Percentiles rank a stretch among this genome's conserved stretches.
Evolutionary conservation across 2,113 vertebrate species (phyloP).

Genomic region (Prunella fulvescens): DNA sequence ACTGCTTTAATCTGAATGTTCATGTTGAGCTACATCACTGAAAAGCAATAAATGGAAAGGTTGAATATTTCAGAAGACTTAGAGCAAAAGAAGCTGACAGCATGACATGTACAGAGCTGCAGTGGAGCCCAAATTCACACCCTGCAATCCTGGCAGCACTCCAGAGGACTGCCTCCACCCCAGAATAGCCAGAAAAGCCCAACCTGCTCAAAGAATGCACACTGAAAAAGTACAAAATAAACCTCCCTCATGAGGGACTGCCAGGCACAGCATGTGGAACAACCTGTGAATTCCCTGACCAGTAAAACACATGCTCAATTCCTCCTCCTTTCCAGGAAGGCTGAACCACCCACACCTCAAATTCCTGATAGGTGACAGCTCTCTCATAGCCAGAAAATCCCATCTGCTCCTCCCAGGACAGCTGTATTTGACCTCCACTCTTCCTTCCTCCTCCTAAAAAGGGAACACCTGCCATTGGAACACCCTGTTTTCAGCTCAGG

Average conservation of each 20-base stretch:
- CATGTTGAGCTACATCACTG: neutral
- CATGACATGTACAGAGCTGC: rapidly evolving
- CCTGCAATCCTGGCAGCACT: neutral
- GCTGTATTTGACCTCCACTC: neutral
- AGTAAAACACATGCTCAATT: neutral
- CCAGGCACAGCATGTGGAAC: neutral
- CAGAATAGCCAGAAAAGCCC: neutral
- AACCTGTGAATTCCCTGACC: neutral
- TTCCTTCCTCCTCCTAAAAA: neutral
- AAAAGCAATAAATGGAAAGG: neutral
- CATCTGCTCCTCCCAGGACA: neutral
- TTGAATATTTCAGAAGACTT: neutral
- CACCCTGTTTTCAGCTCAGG: neutral
- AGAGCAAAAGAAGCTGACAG: neutral
- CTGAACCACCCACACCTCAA: neutral
- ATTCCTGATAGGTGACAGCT: neutral
- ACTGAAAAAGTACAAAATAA: neutral
- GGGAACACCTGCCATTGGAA: neutral
- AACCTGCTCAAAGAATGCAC: constrained; percentile 4
- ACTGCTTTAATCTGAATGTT: neutral
- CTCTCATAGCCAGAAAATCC: neutral
- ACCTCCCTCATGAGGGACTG: neutral
- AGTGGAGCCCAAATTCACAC: neutral
- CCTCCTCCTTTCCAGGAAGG: constrained; percentile 1
- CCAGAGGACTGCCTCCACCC: neutral